Percentiles rank a stretch among this genome's conserved stretches.
Conservation (phyloP, 2,888 invertebrate species). For the Pherbina coryleti region DNA sequence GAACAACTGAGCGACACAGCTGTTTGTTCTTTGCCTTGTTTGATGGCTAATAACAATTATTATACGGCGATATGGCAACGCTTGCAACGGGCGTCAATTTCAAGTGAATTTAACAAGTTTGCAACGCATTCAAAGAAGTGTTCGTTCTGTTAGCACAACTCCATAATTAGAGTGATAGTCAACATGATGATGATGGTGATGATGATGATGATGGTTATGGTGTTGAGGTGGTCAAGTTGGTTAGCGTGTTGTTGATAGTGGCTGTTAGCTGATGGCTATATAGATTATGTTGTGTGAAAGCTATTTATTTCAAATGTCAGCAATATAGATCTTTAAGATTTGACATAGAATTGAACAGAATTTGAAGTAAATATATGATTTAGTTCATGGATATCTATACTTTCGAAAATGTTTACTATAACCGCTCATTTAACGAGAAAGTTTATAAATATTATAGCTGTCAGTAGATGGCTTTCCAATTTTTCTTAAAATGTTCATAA, state of each 20-base stretch:
- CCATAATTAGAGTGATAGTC: not conserved
- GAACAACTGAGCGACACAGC: slow-evolving; percentile 28
- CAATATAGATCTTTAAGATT: too few species aligned
- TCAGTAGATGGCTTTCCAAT: too few species aligned
- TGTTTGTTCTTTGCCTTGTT: slow-evolving; percentile 25
- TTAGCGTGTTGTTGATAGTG: not conserved
- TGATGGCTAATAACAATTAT: slow-evolving; percentile 20
- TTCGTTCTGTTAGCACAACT: not conserved
- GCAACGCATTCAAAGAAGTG: not conserved
- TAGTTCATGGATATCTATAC: too few species aligned
- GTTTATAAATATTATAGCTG: too few species aligned
- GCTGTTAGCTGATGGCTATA: not conserved
- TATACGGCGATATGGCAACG: not conserved
- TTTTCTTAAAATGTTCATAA: too few species aligned
- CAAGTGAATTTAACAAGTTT: not conserved
- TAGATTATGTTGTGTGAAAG: slow-evolving; percentile 8
- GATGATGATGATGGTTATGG: too few species aligned
- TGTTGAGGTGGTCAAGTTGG: too few species aligned
- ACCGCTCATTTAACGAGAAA: too few species aligned
- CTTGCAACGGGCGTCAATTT: not conserved
- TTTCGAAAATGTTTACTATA: too few species aligned
- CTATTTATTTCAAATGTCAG: not conserved
- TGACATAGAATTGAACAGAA: too few species aligned
- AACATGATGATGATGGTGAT: not conserved
- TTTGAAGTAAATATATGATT: too few species aligned